Evolutionary conservation across 2,113 vertebrate species (phyloP).

Genomic region (Tamias sibiricus): DNA sequence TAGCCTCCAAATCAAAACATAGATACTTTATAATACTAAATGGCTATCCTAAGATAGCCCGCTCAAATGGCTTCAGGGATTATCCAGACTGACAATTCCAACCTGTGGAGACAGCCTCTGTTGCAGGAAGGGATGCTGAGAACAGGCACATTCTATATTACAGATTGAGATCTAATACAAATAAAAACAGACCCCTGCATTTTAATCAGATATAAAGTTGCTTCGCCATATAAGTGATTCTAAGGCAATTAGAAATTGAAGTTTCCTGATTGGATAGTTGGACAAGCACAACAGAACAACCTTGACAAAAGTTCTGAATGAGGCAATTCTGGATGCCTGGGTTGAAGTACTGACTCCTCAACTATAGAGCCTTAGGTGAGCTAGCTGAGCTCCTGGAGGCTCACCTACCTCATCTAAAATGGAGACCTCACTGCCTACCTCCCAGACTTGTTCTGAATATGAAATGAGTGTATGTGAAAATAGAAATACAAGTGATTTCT

Average conservation of each 20-base stretch:
- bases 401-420: background rate
- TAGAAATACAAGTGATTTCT: background rate
- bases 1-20: background rate
- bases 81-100: background rate
- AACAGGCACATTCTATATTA: background rate
- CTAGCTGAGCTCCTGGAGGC: background rate
- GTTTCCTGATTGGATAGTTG: background rate
- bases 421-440: background rate
- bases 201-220: background rate
- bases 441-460: background rate
- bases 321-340: background rate
- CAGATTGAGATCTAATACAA: background rate
- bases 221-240: background rate
- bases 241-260: background rate
- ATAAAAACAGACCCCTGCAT: background rate
- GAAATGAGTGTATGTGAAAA: background rate
- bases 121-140: background rate
- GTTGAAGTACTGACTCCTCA: too few relatives aligned
- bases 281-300: background rate
- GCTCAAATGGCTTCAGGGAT: background rate
- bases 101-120: background rate
- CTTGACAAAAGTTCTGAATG: background rate
- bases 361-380: background rate
- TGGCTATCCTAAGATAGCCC: background rate
- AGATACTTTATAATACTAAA: background rate